Evolutionary conservation across 2,888 invertebrate species (phyloP).

Genomic region (Zygothrica quintamaculata): DNA sequence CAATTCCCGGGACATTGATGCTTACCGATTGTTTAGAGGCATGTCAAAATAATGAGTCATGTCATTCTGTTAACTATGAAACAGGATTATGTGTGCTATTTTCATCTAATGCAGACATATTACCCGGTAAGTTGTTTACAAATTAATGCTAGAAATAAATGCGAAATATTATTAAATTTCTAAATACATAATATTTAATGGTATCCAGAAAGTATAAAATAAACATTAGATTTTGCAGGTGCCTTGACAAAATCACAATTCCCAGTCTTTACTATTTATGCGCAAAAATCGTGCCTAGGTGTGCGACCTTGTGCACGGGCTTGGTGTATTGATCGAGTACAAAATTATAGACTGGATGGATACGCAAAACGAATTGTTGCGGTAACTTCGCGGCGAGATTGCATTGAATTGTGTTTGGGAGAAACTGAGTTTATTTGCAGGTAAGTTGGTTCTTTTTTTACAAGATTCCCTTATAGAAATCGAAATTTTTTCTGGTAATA

Average conservation of each 20-base stretch:
- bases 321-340: constrained; percentile 97
- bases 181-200: no score
- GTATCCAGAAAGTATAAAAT: not conserved
- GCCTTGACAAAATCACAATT: constrained; percentile 95
- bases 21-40: constrained; percentile 96
- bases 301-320: constrained; percentile 94
- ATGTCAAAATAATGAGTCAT: constrained; percentile 95
- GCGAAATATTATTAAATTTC: no score
- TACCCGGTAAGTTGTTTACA: constrained; percentile 89
- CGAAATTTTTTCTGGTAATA: no score
- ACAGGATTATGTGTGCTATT: constrained; percentile 96
- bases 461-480: no score
- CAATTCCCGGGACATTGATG: constrained; percentile 95
- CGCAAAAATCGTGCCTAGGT: constrained; percentile 95
- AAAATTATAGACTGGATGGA: constrained; percentile 92
- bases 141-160: no score
- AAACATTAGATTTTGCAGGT: constrained; percentile 86
- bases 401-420: constrained; percentile 94
- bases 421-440: constrained; percentile 96
- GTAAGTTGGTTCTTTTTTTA: no score
- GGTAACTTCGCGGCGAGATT: constrained; percentile 92
- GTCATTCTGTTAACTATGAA: constrained; percentile 96
- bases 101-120: constrained; percentile 93
- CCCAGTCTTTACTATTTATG: constrained; percentile 97
- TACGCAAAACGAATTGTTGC: constrained; percentile 90